Evolutionary conservation across 2,888 invertebrate species (phyloP), one percentile per base, ranked within the genome.

Genomic region (Lycaena phlaeas): DNA sequence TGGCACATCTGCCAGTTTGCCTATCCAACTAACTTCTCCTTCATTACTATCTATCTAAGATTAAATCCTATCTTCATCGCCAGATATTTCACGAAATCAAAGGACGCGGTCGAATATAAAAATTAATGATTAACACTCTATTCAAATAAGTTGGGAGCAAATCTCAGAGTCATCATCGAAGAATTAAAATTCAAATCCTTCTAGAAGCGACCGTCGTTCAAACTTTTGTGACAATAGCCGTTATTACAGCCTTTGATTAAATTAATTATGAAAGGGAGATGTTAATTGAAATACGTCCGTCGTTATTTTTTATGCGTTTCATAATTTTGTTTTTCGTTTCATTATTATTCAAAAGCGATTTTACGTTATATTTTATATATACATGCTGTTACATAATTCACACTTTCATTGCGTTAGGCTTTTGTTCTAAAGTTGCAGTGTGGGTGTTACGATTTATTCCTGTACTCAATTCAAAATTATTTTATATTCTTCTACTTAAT

Each of bases 121-220:
- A 75, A 70, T 63, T 71, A 73, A 76, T 74, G 68, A 61, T 54
- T 59, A 72, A 75, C 74, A 74, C 68, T 68, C 65, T 63, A 74
- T 74, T 71, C 59, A 59, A 52, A 66, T 68, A 69, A 72, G 61
- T 71, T 56, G 61, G 42, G 59, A 54, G 64, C 61, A 61, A 49
- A 46, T 45, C 39, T 43, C 37, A 15, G 38, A 43, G 26, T 37
- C 41, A 36, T 34, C 17, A 38, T 9, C 25, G 18, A 11, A 30
- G 30, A 31, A 31, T 40, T 31, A 40, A 9, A 39, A 29, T 14
- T 22, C 22, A 15, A 40, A 40, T 31, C 31, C 7, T 26, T 11
- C 30, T 39, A 26, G 39, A 39, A 25, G 30, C 15, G 30, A 10
- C 31, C 11, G 5, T 11, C 15, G 27, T 14, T 27, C 6, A 17